Evolutionary conservation across 2,888 invertebrate genomes (phyloP), one percentile per base, ranked within the genome.

Genomic region (Leucoptera coffeella): DNA sequence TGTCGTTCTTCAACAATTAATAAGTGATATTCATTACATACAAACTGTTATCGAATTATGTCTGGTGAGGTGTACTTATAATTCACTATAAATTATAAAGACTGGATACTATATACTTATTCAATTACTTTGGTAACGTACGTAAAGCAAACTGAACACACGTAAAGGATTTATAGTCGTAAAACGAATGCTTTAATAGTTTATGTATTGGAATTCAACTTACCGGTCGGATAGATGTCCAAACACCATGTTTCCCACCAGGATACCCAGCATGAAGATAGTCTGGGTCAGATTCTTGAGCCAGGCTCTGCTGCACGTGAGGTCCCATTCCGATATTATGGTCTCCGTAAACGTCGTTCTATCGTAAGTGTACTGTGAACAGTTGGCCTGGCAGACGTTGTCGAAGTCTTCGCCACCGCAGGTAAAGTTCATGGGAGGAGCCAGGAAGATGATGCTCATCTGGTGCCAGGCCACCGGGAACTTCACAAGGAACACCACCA

Each of bases 401-500:
- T 73, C 73, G 28, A 64, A 74, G 26, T 49, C 54, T 28, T 27
- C 32, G 2, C 38, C 35, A 0, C 45, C 38, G 41, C 82, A 82
- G 12, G 62, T 69, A 39, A 73, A 77, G 11, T 72, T 56, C 28
- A 75, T 74, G 0, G 79, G 78, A 1, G 86, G 84, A 4, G 85
- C 82, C 33, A 85, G 71, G 43, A 87, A 86, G 30, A 86, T 80
- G 32, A 85, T 84, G 33, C 79, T 82, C 47, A 86, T 72, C 41
- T 85, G 85, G 45, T 85, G 85, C 85, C 85, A 87, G 1, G 85
- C 85, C 1, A 84, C 81, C 1, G 85, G 85, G 42, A 86, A 82
- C 52, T 86, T 86, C 28, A 81, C 75, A 7, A 84, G 58, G 34
- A 83, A 80, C 20, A 85, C 75, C 1, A 80, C 73, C 25, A 77